These are phyloP conservation scores for Lytechinus pictus DNA, from an alignment of 35 echinoderm and acorn worm species.

Conservation along the genomic window DNA sequence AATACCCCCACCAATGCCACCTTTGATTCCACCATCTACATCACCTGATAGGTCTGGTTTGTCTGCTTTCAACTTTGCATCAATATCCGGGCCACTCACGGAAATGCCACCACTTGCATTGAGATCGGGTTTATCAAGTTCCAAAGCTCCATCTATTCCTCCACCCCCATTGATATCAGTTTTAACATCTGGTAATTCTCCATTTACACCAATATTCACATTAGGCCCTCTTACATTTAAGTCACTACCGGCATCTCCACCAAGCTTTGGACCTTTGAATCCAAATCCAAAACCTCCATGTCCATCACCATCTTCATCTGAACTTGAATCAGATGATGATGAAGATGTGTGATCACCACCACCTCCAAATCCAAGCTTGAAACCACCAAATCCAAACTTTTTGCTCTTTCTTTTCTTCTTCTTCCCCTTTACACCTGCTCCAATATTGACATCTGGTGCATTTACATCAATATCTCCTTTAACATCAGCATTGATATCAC, in stretches of 20 bases:
- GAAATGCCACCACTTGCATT: not conserved
- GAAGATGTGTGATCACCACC: constrained; percentile 23
- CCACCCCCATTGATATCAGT: constrained; percentile 51
- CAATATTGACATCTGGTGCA: constrained; percentile 60
- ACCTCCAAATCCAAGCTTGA: constrained; percentile 49
- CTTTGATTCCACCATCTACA: constrained; percentile 28
- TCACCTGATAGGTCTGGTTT: constrained; percentile 45
- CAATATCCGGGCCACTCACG: constrained; percentile 31
- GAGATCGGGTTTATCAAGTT: not conserved
- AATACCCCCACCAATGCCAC: constrained; percentile 70
- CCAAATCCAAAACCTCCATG: constrained; percentile 73
- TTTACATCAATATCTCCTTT: constrained; percentile 48
- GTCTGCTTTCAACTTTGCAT: constrained; percentile 51
- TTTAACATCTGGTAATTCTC: constrained; percentile 49
- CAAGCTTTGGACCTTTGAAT: constrained; percentile 45
- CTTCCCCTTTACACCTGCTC: not conserved
- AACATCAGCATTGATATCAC: constrained; percentile 41
- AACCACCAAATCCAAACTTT: constrained; percentile 47
- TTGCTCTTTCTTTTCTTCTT: constrained; percentile 30
- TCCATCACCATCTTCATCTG: constrained; percentile 48
- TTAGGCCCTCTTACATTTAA: constrained; percentile 30
- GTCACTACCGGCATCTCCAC: constrained; percentile 26
- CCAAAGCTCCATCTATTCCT: constrained; percentile 38
- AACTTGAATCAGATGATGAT: not conserved
- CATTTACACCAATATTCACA: constrained; percentile 11